Evolutionary conservation across 2,888 invertebrate species (phyloP).

Genomic region (Mesorhabditis belari): DNA sequence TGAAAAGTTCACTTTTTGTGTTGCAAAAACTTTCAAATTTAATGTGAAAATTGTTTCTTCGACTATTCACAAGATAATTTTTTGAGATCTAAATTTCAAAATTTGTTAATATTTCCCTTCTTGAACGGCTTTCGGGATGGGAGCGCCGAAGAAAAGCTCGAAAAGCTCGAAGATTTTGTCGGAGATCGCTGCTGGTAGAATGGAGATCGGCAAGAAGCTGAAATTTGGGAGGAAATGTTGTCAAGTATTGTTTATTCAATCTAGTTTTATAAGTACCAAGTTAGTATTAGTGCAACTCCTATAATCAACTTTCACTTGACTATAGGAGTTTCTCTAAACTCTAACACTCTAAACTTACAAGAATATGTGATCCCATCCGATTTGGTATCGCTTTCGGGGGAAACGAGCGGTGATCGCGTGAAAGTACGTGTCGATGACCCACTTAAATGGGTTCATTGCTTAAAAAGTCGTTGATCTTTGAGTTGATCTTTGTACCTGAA

Average conservation of each 20-base stretch:
- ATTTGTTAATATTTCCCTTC: no score
- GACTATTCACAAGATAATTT: no score
- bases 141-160: neutral
- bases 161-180: neutral
- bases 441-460: constrained; percentile 14
- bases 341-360: constrained; percentile 12
- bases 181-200: neutral
- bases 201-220: neutral
- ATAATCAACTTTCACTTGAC: no score
- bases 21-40: no score
- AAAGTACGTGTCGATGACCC: constrained; percentile 42
- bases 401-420: constrained; percentile 40
- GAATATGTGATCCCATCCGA: constrained; percentile 31
- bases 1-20: no score
- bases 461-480: constrained; percentile 16
- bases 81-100: no score
- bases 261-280: no score
- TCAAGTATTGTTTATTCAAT: no score
- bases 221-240: no score
- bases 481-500: constrained; percentile 13
- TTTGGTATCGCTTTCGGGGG: constrained; percentile 35
- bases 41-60: no score
- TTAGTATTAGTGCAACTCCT: no score
- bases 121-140: neutral
- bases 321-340: no score